A percentile compares a stretch with the other conserved stretches of the same genome.
phyloP scores from a whole-genome alignment of 2,113 vertebrate genomes.

The Hassar affinis region DNA sequence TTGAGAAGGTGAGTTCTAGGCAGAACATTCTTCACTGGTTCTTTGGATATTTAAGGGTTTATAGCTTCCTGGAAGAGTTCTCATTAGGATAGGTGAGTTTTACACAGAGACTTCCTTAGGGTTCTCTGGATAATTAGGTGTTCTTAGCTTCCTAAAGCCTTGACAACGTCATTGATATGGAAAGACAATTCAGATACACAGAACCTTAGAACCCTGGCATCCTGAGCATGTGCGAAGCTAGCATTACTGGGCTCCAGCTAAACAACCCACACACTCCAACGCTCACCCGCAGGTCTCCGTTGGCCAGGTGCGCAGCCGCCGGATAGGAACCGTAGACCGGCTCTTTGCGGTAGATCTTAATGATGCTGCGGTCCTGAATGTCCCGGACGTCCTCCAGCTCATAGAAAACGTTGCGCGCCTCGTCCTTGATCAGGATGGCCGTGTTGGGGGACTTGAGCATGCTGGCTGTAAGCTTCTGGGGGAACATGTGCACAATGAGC shows the following conservation, averaged over 20 bases:
- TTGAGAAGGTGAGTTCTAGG: not conserved
- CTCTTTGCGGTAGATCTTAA: conserved; percentile 97
- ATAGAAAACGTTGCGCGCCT: conserved; percentile 95
- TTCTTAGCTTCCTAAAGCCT: not conserved
- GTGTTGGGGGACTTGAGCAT: conserved; percentile 98
- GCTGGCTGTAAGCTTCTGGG: conserved; percentile 95
- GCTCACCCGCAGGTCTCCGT: conserved; percentile 94
- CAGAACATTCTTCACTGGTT: too few relatives aligned
- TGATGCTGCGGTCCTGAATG: conserved; percentile 97
- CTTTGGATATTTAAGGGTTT: not conserved
- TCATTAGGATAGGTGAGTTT: not conserved
- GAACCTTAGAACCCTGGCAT: not conserved
- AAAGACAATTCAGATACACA: not conserved
- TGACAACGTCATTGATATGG: not conserved
- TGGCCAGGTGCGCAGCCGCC: conserved; percentile 86
- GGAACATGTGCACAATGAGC: conserved; percentile 98
- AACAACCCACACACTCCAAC: not conserved
- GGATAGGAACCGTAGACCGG: conserved; percentile 94
- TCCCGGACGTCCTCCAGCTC: conserved; percentile 96
- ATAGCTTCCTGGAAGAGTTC: not conserved
- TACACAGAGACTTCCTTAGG: not conserved
- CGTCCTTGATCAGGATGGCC: conserved; percentile 97
- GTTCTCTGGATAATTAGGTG: not conserved
- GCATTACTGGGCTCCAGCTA: not conserved
- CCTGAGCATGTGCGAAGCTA: not conserved